A percentile compares a stretch with the other conserved stretches of the same genome.
Conservation (phyloP, 92 coral and sea anemone genomes). For the Epizoanthus stellaris region DNA sequence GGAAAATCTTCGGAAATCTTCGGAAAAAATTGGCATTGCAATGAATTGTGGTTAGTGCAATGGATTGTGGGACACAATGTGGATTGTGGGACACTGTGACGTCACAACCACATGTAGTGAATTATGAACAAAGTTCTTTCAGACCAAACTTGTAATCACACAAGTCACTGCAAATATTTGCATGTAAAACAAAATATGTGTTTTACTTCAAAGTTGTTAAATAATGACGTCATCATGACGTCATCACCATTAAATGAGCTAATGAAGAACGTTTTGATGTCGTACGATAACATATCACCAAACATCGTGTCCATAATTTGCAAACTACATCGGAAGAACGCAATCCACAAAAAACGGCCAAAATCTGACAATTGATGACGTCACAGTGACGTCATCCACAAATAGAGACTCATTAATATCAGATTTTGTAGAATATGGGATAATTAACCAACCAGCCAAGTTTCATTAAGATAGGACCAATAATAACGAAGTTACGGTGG, state of each 20-base stretch:
- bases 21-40: no score
- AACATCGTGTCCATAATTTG: slow-evolving; percentile 16
- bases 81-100: no score
- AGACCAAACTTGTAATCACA: slow-evolving; percentile 12
- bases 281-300: slow-evolving; percentile 13
- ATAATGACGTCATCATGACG: slow-evolving; percentile 20
- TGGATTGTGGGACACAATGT: no score
- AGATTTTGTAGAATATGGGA: background rate
- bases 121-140: background rate
- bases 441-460: slow-evolving; percentile 12
- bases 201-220: slow-evolving; percentile 1
- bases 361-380: slow-evolving; percentile 5
- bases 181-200: slow-evolving; percentile 1
- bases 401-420: background rate
- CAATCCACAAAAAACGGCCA: slow-evolving; percentile 12
- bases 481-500: no score
- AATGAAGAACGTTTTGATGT: background rate
- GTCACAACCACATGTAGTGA: slow-evolving; percentile 8
- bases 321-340: background rate
- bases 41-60: no score
- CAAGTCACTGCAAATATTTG: slow-evolving; percentile 9
- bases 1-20: no score
- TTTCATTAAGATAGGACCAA: no score
- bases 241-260: slow-evolving; percentile 4
- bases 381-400: background rate